Percentiles rank a stretch among this genome's conserved stretches.
Conservation (phyloP, 1,140 invertebrate species). For the Belonocnema kinseyi region DNA sequence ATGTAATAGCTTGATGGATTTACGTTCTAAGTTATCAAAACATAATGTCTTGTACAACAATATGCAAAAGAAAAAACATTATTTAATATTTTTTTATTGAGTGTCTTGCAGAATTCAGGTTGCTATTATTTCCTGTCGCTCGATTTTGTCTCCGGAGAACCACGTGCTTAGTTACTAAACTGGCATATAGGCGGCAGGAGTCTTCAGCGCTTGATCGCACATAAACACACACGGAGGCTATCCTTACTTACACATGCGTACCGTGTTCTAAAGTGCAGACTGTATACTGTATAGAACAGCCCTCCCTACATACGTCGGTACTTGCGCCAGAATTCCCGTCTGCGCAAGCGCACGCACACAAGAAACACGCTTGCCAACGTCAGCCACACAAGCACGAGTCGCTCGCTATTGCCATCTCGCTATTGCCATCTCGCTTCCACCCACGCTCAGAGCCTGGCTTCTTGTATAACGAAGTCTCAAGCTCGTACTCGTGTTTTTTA, state of each 20-base stretch:
- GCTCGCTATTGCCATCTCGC: neutral
- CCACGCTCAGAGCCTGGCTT: constrained; percentile 12
- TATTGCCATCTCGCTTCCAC: constrained; percentile 16
- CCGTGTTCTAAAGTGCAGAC: neutral
- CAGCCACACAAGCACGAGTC: constrained; percentile 11
- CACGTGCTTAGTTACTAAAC: constrained; percentile 48
- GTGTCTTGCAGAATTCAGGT: too few relatives aligned
- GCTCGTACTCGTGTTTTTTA: constrained; percentile 6
- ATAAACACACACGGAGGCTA: constrained; percentile 22
- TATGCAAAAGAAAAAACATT: too few relatives aligned
- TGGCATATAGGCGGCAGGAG: constrained; percentile 50
- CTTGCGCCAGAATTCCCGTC: constrained; percentile 54
- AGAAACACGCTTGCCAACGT: constrained; percentile 32
- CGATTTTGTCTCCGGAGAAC: constrained; percentile 12
- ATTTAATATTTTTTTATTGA: too few relatives aligned
- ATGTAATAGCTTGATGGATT: too few relatives aligned
- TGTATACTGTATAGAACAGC: too few relatives aligned
- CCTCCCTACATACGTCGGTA: constrained; percentile 49
- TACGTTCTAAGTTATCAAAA: too few relatives aligned
- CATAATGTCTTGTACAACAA: too few relatives aligned
- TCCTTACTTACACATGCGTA: constrained; percentile 2
- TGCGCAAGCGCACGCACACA: constrained; percentile 47
- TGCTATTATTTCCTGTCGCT: too few relatives aligned
- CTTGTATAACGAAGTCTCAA: constrained; percentile 16
- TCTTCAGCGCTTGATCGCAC: constrained; percentile 33